phyloP scores from a whole-genome alignment of 2,888 invertebrate species.

The Stenichneumon culpator region DNA sequence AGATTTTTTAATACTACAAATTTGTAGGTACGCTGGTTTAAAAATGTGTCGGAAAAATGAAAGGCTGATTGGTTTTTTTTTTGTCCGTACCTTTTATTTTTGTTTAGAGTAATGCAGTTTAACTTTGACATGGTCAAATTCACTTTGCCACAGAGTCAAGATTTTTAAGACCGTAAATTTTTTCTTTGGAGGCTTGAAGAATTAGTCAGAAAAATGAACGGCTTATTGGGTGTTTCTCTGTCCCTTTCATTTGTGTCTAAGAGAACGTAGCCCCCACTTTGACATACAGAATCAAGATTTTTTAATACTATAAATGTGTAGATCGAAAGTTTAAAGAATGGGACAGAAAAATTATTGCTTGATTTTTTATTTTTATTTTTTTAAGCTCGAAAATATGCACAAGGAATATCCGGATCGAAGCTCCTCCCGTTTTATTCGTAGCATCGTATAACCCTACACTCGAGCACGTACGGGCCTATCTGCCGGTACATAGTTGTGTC shows the following conservation, averaged over 20 bases:
- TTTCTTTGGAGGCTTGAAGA: not conserved
- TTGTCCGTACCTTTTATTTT: constrained; percentile 10
- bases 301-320: not conserved
- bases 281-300: not conserved
- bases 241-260: not conserved
- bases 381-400: not conserved
- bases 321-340: not conserved
- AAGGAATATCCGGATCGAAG: constrained; percentile 67
- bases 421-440: constrained; percentile 43
- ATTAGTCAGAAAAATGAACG: not conserved
- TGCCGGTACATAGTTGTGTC: constrained; percentile 29
- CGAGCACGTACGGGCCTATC: constrained; percentile 69
- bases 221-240: not conserved
- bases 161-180: not conserved
- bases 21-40: not conserved
- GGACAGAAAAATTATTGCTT: not conserved
- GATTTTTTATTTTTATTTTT: not conserved
- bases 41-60: not conserved
- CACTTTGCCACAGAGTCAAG: not conserved
- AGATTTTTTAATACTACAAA: not conserved
- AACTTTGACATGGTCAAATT: not conserved
- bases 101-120: not conserved
- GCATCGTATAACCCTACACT: constrained; percentile 59
- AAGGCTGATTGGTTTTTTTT: not conserved
- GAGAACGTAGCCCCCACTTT: not conserved